These are phyloP conservation scores for Schizotus pectinicornis DNA, from an alignment of 2,888 invertebrate species.

Conservation along the genomic window DNA sequence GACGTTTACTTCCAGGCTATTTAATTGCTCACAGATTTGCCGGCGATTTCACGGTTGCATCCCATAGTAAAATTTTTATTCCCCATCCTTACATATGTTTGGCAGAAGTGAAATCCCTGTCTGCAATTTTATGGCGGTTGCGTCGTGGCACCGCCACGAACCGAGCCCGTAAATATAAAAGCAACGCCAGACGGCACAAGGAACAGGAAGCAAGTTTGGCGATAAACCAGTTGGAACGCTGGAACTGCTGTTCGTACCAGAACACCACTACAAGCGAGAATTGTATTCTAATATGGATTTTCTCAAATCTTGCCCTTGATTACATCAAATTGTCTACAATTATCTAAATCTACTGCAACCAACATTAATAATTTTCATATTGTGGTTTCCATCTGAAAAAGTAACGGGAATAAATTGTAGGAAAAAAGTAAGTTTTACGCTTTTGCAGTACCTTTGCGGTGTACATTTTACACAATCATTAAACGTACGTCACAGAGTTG, in stretches of 20 bases:
- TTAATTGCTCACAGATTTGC: too few relatives aligned
- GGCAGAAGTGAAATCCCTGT: constrained; percentile 11
- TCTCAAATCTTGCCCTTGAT: constrained; percentile 26
- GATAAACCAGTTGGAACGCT: constrained; percentile 30
- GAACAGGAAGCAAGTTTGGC: constrained; percentile 25
- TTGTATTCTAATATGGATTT: constrained; percentile 26
- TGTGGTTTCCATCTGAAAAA: too few relatives aligned
- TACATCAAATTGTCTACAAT: constrained; percentile 19
- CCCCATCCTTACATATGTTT: constrained; percentile 8
- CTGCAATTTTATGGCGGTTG: constrained; percentile 21
- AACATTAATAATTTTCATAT: too few relatives aligned
- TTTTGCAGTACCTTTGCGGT: too few relatives aligned
- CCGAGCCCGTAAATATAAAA: constrained; percentile 28
- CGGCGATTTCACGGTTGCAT: too few relatives aligned
- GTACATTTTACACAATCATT: too few relatives aligned
- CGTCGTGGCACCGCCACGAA: constrained; percentile 20
- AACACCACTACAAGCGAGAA: constrained; percentile 6
- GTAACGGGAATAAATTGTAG: too few relatives aligned
- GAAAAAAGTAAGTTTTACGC: too few relatives aligned
- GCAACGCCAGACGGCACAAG: constrained; percentile 26
- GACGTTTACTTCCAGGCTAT: too few relatives aligned
- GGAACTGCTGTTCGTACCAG: constrained; percentile 27
- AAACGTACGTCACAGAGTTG: too few relatives aligned
- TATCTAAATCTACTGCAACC: too few relatives aligned
- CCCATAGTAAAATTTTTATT: constrained; percentile 1